Evolutionary conservation across 2,888 invertebrate species (phyloP).

Genomic region (Drosophila tripunctata): DNA sequence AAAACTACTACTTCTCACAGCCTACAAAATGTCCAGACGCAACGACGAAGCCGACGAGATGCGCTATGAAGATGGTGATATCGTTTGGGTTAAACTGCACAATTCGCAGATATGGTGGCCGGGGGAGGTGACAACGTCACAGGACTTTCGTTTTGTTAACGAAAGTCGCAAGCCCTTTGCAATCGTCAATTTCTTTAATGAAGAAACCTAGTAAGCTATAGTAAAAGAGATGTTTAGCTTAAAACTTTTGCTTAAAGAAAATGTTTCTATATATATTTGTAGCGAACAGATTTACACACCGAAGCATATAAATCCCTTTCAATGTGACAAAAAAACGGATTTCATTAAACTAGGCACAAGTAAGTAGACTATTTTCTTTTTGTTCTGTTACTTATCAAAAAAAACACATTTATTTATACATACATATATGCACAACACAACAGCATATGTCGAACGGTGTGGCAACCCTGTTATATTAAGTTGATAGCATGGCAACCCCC

Average conservation of each 20-base stretch:
- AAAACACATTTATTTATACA: too few species aligned
- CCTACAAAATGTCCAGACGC: slow-evolving; percentile 63
- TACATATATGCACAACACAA: not conserved
- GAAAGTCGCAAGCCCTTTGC: slow-evolving; percentile 90
- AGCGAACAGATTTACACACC: slow-evolving; percentile 92
- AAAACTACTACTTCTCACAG: too few species aligned
- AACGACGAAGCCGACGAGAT: slow-evolving; percentile 29
- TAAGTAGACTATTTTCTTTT: slow-evolving; percentile 83
- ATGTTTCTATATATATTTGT: slow-evolving; percentile 60
- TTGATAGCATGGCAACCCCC: too few species aligned
- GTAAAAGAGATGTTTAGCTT: too few species aligned
- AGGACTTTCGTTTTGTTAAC: slow-evolving; percentile 87
- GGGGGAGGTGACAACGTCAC: slow-evolving; percentile 89
- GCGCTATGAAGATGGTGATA: slow-evolving; percentile 87
- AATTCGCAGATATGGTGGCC: slow-evolving; percentile 91
- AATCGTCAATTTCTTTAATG: slow-evolving; percentile 93
- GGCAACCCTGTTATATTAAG: too few species aligned
- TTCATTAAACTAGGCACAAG: slow-evolving; percentile 93
- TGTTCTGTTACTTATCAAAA: too few species aligned
- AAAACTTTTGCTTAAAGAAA: too few species aligned
- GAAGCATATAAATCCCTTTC: slow-evolving; percentile 90
- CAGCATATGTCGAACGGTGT: too few species aligned
- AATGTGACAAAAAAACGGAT: slow-evolving; percentile 91
- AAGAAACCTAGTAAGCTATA: slow-evolving; percentile 90
- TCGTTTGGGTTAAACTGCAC: slow-evolving; percentile 94